Conservation (phyloP, 2,113 vertebrate species). For the Merops nubicus region DNA sequence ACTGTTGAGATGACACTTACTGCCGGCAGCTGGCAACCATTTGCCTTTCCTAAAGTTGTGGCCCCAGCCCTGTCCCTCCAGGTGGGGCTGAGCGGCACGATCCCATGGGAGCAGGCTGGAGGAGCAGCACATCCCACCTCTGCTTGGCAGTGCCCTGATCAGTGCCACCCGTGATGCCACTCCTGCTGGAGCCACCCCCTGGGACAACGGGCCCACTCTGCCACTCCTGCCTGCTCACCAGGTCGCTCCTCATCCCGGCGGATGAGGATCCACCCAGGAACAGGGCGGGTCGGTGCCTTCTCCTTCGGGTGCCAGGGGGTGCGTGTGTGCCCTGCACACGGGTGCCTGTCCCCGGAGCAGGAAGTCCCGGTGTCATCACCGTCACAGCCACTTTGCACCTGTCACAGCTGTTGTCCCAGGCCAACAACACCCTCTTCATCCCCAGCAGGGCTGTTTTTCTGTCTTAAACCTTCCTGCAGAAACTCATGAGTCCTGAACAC, state of each 20-base stretch:
- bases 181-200: accelerated
- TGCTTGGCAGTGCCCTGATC: accelerated
- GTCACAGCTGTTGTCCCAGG: background rate
- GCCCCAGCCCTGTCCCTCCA: background rate
- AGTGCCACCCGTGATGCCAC: background rate
- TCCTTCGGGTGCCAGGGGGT: background rate
- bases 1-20: background rate
- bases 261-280: no score
- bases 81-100: accelerated
- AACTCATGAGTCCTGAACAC: background rate
- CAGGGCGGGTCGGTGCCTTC: accelerated
- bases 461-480: background rate
- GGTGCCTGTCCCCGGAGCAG: background rate
- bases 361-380: background rate
- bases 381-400: background rate
- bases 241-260: background rate
- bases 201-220: accelerated
- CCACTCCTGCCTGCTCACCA: accelerated
- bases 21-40: accelerated
- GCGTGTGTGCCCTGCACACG: accelerated
- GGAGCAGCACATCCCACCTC: accelerated
- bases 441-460: background rate
- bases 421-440: background rate
- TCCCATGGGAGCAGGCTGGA: accelerated
- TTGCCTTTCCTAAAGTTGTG: background rate